Evolutionary conservation across 2,113 vertebrate genomes (phyloP).

Genomic region (Tapirus terrestris): DNA sequence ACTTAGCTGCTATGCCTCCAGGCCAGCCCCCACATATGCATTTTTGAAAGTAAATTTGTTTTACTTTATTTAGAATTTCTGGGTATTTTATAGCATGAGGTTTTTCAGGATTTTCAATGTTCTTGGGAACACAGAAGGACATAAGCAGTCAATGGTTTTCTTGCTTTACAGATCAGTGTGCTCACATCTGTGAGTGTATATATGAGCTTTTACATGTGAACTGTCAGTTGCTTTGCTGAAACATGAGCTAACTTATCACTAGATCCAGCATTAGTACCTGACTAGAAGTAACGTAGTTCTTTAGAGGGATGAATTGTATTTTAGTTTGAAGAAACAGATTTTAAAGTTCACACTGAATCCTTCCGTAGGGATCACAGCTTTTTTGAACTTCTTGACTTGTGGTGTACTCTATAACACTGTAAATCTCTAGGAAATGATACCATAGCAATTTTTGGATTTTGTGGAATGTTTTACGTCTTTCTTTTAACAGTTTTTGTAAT

Average conservation of each 20-base stretch:
- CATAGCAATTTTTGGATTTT: not conserved
- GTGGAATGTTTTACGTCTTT: not conserved
- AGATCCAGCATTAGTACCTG: not conserved
- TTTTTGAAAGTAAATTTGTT: not conserved
- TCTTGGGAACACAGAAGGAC: not conserved
- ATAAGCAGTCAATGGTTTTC: not conserved
- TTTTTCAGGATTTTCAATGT: not conserved
- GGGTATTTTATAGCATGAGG: not conserved
- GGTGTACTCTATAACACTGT: not conserved
- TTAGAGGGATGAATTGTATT: not conserved
- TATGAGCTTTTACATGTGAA: not conserved
- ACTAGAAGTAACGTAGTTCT: not conserved
- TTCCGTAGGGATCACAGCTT: not conserved
- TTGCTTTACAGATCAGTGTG: not conserved
- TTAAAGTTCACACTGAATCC: not conserved
- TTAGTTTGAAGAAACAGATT: conserved; percentile 19
- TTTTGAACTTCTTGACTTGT: not conserved
- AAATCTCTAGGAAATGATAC: conserved; percentile 16
- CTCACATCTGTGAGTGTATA: not conserved
- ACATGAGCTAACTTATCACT: not conserved
- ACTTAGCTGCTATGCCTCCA: too few relatives aligned
- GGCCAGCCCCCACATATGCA: too few relatives aligned
- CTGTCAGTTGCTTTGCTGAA: not conserved
- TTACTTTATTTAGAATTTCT: not conserved
- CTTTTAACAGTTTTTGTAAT: not conserved